These are phyloP conservation scores for Diogma glabrata DNA, from an alignment of 2,888 invertebrate species.

Conservation along the genomic window DNA sequence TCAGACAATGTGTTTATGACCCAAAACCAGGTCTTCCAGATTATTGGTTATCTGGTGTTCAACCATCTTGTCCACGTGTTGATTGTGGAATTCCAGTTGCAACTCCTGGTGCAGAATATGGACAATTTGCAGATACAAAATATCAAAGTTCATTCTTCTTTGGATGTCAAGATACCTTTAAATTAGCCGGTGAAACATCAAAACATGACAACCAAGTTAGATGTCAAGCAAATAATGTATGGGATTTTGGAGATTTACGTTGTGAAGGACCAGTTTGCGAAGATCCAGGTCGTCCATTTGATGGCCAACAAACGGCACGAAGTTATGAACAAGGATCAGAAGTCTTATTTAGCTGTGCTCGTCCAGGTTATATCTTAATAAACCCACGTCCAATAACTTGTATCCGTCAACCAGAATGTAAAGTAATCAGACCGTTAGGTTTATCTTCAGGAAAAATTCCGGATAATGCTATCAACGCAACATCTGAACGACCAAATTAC, in stretches of 20 bases:
- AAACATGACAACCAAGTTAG: conserved; percentile 85
- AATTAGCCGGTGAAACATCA: conserved; percentile 82
- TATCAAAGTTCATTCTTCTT: conserved; percentile 92
- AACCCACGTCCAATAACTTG: conserved; percentile 85
- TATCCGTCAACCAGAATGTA: conserved; percentile 85
- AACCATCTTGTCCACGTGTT: conserved; percentile 75
- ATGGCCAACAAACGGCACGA: conserved; percentile 74
- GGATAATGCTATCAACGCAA: conserved; percentile 89
- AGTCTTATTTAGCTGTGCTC: conserved; percentile 78
- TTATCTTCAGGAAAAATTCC: conserved; percentile 85
- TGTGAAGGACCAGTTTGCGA: conserved; percentile 96
- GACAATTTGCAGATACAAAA: conserved; percentile 74
- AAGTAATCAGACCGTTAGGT: conserved; percentile 82
- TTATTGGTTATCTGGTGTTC: conserved; percentile 80
- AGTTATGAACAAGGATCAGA: conserved; percentile 84
- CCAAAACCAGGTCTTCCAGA: conserved; percentile 81
- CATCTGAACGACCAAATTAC: conserved; percentile 85
- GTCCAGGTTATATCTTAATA: conserved; percentile 86
- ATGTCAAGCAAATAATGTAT: conserved; percentile 84
- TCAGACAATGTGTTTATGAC: conserved; percentile 92
- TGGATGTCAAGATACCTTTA: conserved; percentile 92
- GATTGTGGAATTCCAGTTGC: conserved; percentile 88
- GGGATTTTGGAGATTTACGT: conserved; percentile 90
- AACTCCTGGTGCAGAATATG: conserved; percentile 89
- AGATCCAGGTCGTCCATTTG: conserved; percentile 88